Evolutionary conservation across 2,113 vertebrate species (phyloP), one percentile per base, ranked within the genome.

Genomic region (Leptobrachium ailaonicum): DNA sequence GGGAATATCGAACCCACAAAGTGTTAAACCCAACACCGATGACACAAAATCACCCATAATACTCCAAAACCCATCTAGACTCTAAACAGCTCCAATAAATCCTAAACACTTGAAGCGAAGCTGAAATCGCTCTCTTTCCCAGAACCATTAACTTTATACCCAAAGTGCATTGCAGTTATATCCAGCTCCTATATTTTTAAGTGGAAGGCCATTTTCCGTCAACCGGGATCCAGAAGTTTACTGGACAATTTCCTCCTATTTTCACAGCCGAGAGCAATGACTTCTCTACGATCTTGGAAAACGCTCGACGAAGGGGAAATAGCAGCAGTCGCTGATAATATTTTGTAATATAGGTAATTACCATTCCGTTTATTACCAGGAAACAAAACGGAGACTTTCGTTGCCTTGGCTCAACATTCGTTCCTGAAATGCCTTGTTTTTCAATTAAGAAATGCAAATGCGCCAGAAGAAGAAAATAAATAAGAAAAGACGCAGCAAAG

Each of bases 391-490:
- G 64, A 47, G 58, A 73, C 73, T 32, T 32, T 71, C 41, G 32
- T 47, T 80, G 78, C 73, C 71, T 67, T 80, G 71, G 78, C 62
- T 80, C 71, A 80, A 80, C 78, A 80, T 73, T 80, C 78, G 73
- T 80, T 80, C 73, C 67, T 80, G 78, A 73, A 71, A 67, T 80
- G 71, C 78, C 66, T 73, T 73, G 78, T 50, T 80, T 80, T 80
- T 80, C 78, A 80, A 80, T 80, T 80, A 80, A 80, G 78, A 67
- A 80, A 80, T 80, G 70, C 78, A 80, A 80, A 80, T 80, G 78
- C 71, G 47, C 45, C 73, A 67, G 67, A 80, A 73, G 73, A 71
- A 80, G 73, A 50, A 47, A 62, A 71, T 80, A 62, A 67, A 67
- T 68, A 68, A 41, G 20, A 80, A 80, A 80, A 71, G 78, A 73